These are phyloP conservation scores for Liolophura sinensis DNA, from an alignment of 1,140 invertebrate genomes.

Conservation along the genomic window DNA sequence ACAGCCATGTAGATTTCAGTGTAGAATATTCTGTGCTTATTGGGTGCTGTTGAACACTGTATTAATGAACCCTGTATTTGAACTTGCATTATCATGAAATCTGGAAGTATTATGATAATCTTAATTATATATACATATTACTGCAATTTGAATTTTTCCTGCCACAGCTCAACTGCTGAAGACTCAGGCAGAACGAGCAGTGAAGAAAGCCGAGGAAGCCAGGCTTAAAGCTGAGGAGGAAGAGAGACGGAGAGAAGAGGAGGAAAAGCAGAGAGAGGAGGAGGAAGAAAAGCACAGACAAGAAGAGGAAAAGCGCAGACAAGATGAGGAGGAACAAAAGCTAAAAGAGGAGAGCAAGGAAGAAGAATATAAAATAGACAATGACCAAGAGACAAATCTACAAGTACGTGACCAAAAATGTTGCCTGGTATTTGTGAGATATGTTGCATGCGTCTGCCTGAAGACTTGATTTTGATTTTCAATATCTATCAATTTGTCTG, in stretches of 20 bases:
- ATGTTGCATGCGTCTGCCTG: too few relatives aligned
- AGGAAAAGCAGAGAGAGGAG: constrained; percentile 20
- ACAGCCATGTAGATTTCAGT: too few relatives aligned
- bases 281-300: constrained; percentile 26
- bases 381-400: not conserved
- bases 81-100: too few relatives aligned
- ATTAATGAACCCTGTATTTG: too few relatives aligned
- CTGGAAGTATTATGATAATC: too few relatives aligned
- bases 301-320: constrained; percentile 48
- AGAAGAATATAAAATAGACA: constrained; percentile 8
- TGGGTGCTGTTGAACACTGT: too few relatives aligned
- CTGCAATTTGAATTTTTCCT: constrained; percentile 6
- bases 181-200: constrained; percentile 47
- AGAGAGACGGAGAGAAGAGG: constrained; percentile 50
- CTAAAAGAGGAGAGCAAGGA: constrained; percentile 30
- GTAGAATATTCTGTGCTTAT: too few relatives aligned
- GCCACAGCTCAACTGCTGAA: constrained; percentile 45
- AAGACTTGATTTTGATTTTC: too few relatives aligned
- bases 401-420: too few relatives aligned
- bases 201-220: constrained; percentile 27
- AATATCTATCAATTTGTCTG: too few relatives aligned
- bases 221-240: constrained; percentile 32
- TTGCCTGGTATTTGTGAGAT: too few relatives aligned
- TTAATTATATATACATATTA: not conserved
- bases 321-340: constrained; percentile 64